Evolutionary conservation across 2,888 invertebrate genomes (phyloP), one percentile per base, ranked within the genome.

Genomic region (Andrena bucephala): DNA sequence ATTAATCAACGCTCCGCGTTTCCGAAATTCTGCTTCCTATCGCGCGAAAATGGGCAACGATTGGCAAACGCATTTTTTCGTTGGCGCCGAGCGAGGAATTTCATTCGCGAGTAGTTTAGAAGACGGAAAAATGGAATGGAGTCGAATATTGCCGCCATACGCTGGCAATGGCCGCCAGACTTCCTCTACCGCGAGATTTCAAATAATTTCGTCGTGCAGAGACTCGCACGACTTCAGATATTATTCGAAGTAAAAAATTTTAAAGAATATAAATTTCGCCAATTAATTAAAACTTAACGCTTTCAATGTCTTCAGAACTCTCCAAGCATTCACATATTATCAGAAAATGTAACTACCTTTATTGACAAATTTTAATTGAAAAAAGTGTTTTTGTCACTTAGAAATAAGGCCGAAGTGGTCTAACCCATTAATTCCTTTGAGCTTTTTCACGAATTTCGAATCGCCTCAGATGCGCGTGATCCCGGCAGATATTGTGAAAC

Each of bases 81-180:
- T 42, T 52, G 68, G 68, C 36, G 29, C 36, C 36, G 68, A 7
- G 67, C 52, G 60, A 63, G 60, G 83, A 85, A 85, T 83, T 85
- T 83, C 77, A 75, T 82, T 75, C 74, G 72, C 75, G 70, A 70
- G 50, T 77, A 77, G 79, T 82, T 80, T 79, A 65, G 42, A n/a
- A 54, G 7, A 8, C 20, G 24, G 71, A 27, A 13, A 67, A 67
- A 48, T 67, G 20, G 42, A 74, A 84, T 79, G 29, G 57, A 75
- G 69, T 63, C 62, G 76, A 80, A 82, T 84, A 80, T 75, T 69
- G 82, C 29, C 36, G 33, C 65, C 50, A 63, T 54, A 42, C 78
- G 77, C 57, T 68, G 10, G 8, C 52, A 20, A 52, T 52, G 66
- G 52, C 29, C 16, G 65, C 36, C 62, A 54, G 76, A 29, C 16